Conservation (phyloP, 1,140 invertebrate species). For the Wasmannia auropunctata region DNA sequence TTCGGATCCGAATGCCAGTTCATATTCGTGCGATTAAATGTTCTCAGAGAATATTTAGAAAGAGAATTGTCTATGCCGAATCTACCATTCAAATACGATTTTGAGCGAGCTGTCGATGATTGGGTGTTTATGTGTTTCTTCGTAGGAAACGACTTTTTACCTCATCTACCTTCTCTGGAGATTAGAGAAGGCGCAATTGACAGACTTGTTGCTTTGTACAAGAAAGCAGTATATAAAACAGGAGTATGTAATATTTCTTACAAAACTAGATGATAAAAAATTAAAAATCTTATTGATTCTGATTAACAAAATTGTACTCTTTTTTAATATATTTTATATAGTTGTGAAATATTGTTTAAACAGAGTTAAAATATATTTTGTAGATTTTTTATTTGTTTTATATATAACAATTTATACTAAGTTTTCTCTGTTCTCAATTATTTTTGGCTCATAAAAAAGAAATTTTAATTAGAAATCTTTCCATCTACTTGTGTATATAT, state of each 20-base stretch:
- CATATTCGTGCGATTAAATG: slow-evolving; percentile 96
- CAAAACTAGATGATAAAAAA: not conserved
- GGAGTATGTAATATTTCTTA: slow-evolving; percentile 85
- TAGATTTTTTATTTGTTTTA: not conserved
- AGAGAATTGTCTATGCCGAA: slow-evolving; percentile 96
- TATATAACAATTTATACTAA: not conserved
- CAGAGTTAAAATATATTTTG: not conserved
- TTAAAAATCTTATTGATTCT: too few relatives aligned
- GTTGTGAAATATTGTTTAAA: not conserved
- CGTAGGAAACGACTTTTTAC: slow-evolving; percentile 99
- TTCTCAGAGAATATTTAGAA: slow-evolving; percentile 98
- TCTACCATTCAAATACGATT: slow-evolving; percentile 96
- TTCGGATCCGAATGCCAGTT: slow-evolving; percentile 91
- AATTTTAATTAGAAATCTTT: not conserved
- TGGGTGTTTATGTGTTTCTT: slow-evolving; percentile 99
- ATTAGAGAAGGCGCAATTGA: slow-evolving; percentile 99
- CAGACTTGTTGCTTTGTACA: slow-evolving; percentile 96
- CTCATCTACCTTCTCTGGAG: slow-evolving; percentile 99
- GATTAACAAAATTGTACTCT: not conserved
- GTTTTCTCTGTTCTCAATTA: not conserved
- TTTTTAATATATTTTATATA: not conserved
- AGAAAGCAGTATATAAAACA: slow-evolving; percentile 97
- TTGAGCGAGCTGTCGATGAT: slow-evolving; percentile 97
- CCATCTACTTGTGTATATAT: not conserved
- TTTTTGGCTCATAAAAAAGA: not conserved